Percentiles rank a stretch among this genome's conserved stretches.
These are phyloP conservation scores for Lagopus leucura DNA, from an alignment of 2,113 vertebrate genomes.

Conservation along the genomic window DNA sequence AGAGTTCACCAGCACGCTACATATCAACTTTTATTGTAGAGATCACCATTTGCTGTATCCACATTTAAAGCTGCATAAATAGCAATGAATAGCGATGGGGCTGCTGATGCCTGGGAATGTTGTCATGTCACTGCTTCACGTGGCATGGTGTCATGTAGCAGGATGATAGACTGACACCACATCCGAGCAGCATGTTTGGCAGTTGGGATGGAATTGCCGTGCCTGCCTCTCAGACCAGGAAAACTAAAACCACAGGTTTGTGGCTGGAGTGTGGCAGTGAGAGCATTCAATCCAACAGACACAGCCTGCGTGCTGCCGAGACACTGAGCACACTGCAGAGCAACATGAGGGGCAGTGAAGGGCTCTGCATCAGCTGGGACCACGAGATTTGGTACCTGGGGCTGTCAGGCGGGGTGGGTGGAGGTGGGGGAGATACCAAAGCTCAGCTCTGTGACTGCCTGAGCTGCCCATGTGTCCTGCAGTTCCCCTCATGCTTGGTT, in stretches of 20 bases:
- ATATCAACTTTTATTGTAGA: background rate
- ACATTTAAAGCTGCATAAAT: background rate
- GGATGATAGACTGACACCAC: accelerated
- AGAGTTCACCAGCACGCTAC: background rate
- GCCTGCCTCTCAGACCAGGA: accelerated
- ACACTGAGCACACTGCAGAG: background rate
- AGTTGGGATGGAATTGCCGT: background rate
- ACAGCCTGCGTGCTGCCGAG: background rate
- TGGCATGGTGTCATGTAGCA: background rate
- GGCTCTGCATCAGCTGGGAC: background rate
- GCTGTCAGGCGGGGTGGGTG: background rate
- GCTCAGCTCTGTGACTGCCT: background rate
- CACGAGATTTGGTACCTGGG: accelerated
- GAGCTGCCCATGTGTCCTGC: accelerated
- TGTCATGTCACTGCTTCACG: background rate
- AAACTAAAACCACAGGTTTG: background rate
- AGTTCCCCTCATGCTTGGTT: slow-evolving; percentile 7
- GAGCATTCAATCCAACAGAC: background rate
- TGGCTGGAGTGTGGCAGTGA: accelerated
- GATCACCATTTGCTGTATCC: background rate
- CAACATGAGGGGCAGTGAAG: accelerated
- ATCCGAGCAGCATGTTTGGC: accelerated
- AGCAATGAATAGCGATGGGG: background rate
- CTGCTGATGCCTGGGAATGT: background rate
- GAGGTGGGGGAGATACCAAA: background rate